A percentile compares a stretch with the other conserved stretches of the same genome.
Conservation (phyloP, 1,140 invertebrate genomes). For the Galendromus occidentalis region DNA sequence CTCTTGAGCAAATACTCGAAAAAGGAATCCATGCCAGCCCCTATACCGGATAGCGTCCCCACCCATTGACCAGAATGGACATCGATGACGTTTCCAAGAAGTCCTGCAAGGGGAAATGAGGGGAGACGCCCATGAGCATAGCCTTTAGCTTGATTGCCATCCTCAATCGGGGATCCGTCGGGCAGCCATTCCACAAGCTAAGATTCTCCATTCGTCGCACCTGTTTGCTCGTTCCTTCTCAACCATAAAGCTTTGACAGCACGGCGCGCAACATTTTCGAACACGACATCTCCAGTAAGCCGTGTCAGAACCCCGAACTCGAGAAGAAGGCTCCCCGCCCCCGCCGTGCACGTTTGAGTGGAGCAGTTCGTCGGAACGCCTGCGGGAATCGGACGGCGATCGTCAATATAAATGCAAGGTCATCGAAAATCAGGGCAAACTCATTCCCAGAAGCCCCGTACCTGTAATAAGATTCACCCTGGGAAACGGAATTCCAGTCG, state of each 20-base stretch:
- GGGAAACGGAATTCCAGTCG: constrained; percentile 41
- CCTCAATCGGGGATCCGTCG: too few species aligned
- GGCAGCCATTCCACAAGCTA: too few species aligned
- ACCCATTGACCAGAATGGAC: constrained; percentile 44
- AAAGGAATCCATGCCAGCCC: constrained; percentile 47
- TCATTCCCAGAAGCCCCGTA: not conserved
- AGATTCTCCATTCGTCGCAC: constrained; percentile 35
- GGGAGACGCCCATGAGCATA: too few species aligned
- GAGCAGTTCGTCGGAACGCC: constrained; percentile 35
- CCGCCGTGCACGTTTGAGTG: constrained; percentile 44
- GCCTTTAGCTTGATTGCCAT: too few species aligned
- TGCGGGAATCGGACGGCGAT: too few species aligned
- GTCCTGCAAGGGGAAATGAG: not conserved
- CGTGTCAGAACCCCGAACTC: constrained; percentile 44
- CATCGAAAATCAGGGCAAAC: not conserved
- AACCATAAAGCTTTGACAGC: constrained; percentile 38
- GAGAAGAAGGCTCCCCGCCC: constrained; percentile 40
- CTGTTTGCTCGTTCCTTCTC: constrained; percentile 37
- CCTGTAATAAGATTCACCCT: constrained; percentile 27
- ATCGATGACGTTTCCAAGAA: constrained; percentile 39
- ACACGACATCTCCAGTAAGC: constrained; percentile 38
- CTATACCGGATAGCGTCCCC: constrained; percentile 40
- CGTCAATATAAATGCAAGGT: not conserved
- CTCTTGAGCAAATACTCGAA: constrained; percentile 47
- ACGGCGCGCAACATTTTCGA: constrained; percentile 38